Percentiles rank a stretch among this genome's conserved stretches.
These are phyloP conservation scores for Myotis yumanensis DNA, from an alignment of 2,113 vertebrate genomes.

Conservation along the genomic window DNA sequence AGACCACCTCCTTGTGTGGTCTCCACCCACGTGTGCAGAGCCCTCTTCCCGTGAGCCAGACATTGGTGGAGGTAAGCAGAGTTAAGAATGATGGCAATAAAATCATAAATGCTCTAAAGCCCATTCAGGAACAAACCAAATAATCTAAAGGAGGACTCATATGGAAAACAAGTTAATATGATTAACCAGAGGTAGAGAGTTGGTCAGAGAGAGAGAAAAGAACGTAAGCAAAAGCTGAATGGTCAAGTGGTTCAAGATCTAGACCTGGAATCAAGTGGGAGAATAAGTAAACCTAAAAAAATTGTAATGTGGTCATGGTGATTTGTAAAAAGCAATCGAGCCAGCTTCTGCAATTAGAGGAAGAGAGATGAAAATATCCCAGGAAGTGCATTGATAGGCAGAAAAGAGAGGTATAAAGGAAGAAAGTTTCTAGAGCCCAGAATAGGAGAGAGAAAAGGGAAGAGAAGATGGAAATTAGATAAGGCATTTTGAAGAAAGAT, in stretches of 20 bases:
- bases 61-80: neutral
- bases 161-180: neutral
- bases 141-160: neutral
- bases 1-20: neutral
- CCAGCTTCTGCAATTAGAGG: neutral
- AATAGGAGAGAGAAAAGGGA: neutral
- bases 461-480: neutral
- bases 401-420: neutral
- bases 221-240: neutral
- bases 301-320: neutral
- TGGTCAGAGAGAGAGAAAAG: neutral
- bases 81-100: neutral
- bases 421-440: neutral
- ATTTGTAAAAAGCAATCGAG: neutral
- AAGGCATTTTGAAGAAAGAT: neutral
- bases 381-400: neutral
- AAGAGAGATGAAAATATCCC: neutral
- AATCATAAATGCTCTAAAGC: neutral
- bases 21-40: neutral
- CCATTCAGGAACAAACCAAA: neutral
- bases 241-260: neutral
- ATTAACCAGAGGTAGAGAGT: neutral
- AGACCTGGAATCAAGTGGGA: neutral
- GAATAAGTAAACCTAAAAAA: neutral
- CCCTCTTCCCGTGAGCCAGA: neutral